Evolutionary conservation across 2,113 vertebrate genomes (phyloP).

Genomic region (Heterochromis multidens): DNA sequence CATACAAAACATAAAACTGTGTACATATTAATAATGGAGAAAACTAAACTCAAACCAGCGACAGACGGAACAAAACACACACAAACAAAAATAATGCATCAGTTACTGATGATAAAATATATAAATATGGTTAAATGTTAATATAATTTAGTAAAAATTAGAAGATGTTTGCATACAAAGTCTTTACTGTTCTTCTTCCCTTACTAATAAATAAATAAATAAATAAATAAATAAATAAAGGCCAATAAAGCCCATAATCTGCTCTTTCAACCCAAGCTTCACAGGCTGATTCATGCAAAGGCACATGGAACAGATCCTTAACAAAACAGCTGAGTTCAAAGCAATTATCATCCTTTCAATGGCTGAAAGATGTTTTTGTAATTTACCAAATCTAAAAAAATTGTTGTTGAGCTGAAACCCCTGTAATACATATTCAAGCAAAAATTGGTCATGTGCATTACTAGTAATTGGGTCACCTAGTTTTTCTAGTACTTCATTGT

Average conservation of each 20-base stretch:
- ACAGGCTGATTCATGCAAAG: not conserved
- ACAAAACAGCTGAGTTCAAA: not conserved
- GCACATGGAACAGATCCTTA: not conserved
- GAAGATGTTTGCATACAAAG: not conserved
- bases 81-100: not conserved
- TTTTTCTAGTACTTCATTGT: not conserved
- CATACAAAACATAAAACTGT: not conserved
- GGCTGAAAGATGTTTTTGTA: not conserved
- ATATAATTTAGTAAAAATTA: not conserved
- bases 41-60: not conserved
- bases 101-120: not conserved
- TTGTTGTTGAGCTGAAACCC: not conserved
- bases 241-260: not conserved
- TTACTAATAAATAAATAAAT: not conserved
- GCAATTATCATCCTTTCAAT: not conserved
- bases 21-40: not conserved
- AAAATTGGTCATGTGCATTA: not conserved
- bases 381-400: too few species aligned
- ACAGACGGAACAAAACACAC: not conserved
- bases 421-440: not conserved
- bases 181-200: not conserved
- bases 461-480: not conserved
- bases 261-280: too few species aligned
- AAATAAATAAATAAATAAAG: not conserved
- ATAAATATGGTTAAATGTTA: not conserved